A percentile compares a stretch with the other conserved stretches of the same genome.
Conservation (phyloP, 2,888 invertebrate genomes). For the Ormyrus labotus region DNA sequence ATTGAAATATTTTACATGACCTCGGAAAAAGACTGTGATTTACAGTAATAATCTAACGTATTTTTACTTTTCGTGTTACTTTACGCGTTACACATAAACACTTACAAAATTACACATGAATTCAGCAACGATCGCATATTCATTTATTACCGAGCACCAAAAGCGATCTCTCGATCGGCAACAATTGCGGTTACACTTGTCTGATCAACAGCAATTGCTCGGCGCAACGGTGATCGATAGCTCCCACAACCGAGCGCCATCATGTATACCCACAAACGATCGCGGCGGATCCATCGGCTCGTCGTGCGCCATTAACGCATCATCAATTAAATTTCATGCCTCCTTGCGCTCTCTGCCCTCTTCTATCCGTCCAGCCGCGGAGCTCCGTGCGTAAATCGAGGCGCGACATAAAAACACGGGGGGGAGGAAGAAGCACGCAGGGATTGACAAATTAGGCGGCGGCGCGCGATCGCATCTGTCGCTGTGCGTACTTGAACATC, state of each 20-base stretch:
- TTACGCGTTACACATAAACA: too few species aligned
- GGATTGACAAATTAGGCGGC: conserved; percentile 44
- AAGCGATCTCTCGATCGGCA: neutral
- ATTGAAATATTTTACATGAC: too few species aligned
- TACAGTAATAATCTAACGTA: too few species aligned
- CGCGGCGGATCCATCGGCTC: conserved; percentile 4
- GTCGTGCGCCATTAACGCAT: conserved; percentile 21
- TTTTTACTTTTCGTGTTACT: too few species aligned
- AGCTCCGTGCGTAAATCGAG: neutral
- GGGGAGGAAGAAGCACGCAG: neutral
- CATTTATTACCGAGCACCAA: too few species aligned
- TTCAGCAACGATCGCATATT: too few species aligned
- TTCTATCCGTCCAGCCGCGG: neutral
- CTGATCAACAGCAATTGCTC: neutral
- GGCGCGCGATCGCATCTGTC: conserved; percentile 21
- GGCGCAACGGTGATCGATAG: conserved; percentile 26
- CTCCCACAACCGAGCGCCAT: too few species aligned
- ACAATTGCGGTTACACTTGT: conserved; percentile 1
- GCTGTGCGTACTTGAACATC: neutral
- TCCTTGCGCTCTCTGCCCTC: neutral
- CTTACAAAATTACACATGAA: too few species aligned
- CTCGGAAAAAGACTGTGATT: too few species aligned
- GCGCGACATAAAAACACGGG: neutral
- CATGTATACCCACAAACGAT: neutral
- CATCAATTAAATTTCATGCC: conserved; percentile 53